phyloP scores from a whole-genome alignment of 2,113 vertebrate genomes.

The Tautogolabrus adspersus region DNA sequence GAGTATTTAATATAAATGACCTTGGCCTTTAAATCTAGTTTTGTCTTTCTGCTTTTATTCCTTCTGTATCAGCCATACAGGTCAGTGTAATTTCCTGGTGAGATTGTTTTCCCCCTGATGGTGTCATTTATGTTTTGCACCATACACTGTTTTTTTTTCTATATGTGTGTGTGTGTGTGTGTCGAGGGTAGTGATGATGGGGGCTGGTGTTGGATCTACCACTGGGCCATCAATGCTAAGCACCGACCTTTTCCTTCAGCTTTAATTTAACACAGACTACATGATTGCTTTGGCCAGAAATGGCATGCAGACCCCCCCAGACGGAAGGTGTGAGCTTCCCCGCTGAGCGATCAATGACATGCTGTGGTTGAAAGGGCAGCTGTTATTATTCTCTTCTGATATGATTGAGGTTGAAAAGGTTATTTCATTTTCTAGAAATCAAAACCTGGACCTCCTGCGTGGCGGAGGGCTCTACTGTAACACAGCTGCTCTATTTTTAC shows the following conservation, averaged over 20 bases:
- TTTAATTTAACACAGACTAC: constrained; percentile 24
- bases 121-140: not conserved
- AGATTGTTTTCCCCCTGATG: not conserved
- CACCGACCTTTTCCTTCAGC: constrained; percentile 11
- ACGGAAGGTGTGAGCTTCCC: constrained; percentile 4
- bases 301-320: not conserved
- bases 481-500: not conserved
- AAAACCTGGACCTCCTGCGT: constrained; percentile 12
- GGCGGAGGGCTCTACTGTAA: not conserved
- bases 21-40: not conserved
- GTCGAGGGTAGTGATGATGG: not conserved
- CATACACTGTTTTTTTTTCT: not conserved
- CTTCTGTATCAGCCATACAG: not conserved
- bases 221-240: constrained; percentile 8
- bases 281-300: constrained; percentile 28
- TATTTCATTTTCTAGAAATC: constrained; percentile 44
- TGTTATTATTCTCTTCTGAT: constrained; percentile 39
- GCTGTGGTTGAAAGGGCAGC: constrained; percentile 15
- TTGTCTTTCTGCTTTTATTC: not conserved
- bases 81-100: not conserved
- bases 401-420: constrained; percentile 49
- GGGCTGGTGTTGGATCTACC: not conserved
- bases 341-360: constrained; percentile 14
- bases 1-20: no score
- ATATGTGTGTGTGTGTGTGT: not conserved